These are phyloP conservation scores for Lithophane semibrunnea DNA, from an alignment of 2,888 invertebrate genomes.

Conservation along the genomic window DNA sequence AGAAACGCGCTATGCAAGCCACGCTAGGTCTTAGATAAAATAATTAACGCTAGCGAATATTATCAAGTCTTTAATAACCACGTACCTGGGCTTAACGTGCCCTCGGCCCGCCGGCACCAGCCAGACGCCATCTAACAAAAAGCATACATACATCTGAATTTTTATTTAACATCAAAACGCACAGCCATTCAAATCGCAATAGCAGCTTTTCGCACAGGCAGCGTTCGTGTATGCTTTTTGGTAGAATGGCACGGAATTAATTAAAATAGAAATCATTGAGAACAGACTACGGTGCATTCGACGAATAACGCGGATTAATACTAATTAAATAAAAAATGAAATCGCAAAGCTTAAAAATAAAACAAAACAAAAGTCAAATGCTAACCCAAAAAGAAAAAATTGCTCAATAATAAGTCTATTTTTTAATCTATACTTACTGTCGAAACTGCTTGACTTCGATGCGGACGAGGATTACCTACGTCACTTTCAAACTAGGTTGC, in stretches of 20 bases:
- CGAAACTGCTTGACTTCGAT: conserved; percentile 1
- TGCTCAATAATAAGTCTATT: neutral
- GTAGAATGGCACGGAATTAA: conserved; percentile 61
- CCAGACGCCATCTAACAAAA: conserved; percentile 83
- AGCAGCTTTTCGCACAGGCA: conserved; percentile 79
- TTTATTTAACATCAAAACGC: conserved; percentile 77
- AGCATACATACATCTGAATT: conserved; percentile 82
- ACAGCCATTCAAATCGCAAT: conserved; percentile 84
- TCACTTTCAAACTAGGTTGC: conserved; percentile 11
- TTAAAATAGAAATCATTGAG: conserved; percentile 5
- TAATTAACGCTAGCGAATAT: conserved; percentile 35
- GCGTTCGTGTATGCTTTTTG: conserved; percentile 82
- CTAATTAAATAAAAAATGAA: conserved; percentile 9
- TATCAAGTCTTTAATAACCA: conserved; percentile 44
- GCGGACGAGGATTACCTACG: neutral
- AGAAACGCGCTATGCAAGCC: neutral
- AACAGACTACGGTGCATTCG: neutral
- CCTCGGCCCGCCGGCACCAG: conserved; percentile 44
- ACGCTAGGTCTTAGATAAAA: conserved; percentile 12
- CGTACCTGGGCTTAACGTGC: conserved; percentile 66
- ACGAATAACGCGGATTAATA: neutral
- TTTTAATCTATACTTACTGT: neutral
- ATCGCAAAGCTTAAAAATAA: conserved; percentile 42
- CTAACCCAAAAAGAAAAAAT: neutral
- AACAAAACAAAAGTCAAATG: neutral